Evolutionary conservation across 1,140 invertebrate genomes (phyloP), one percentile per base, ranked within the genome.

Genomic region (Camponotus vicinus): DNA sequence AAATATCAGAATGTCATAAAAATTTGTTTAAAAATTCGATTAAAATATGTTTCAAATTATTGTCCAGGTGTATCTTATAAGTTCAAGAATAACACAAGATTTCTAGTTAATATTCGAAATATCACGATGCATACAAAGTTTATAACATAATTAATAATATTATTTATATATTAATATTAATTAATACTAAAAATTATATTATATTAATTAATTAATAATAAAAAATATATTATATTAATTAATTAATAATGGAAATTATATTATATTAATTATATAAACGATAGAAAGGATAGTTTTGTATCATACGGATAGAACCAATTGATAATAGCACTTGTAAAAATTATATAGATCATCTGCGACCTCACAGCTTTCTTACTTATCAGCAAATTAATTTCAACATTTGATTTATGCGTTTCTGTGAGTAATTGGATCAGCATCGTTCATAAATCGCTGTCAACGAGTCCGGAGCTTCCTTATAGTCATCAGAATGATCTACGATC

Each of bases 371-470:
- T 21, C 34, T 40, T 61, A 13, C 27, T 59, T 71, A 73, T 71
- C 67, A 69, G 40, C 32, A 71, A 82, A 82, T 82, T 73, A 82
- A 82, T 82, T 82, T 71, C 32, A 71, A 7, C 79, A 6, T 45
- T 21, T 82, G 79, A 82, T 82, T 82, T 73, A 82, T 82, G 67
- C 67, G 37, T 34, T 45, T 57, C 52, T 7, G 57, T 18, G 67
- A 82, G 79, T 71, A 82, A 82, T 82, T 82, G 79, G 79, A 82
- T 73, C 79, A 82, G 79, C 79, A 71, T 82, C 79, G 61, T 71
- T 82, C 79, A 82, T 82, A 82, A 82, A 82, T 82, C 67, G 79
- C 79, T 61, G 67, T 69, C 79, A 82, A 11, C 79, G 40, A 59
- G 34, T n/a, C 3, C 77, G 34, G 79, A 59, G 67, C 79, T 82